Evolutionary conservation across 2,888 invertebrate species (phyloP).

Genomic region (Sinodicranocentrus sp.): DNA sequence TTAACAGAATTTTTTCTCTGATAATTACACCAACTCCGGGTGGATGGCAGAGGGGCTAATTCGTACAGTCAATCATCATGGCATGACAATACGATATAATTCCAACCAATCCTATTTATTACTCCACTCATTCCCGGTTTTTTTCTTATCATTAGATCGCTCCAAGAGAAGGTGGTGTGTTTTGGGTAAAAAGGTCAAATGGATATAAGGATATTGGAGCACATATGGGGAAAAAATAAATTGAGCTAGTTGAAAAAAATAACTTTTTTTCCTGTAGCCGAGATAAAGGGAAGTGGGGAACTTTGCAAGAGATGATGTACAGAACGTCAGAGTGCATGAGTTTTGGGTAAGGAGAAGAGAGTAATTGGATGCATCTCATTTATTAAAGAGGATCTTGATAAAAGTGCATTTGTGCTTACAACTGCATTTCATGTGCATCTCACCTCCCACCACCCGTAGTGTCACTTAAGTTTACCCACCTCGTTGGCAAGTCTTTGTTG

Average conservation of each 20-base stretch:
- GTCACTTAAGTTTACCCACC: background rate
- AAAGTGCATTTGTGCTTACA: background rate
- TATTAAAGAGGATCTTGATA: background rate
- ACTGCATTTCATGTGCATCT: background rate
- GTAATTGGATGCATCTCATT: slow-evolving; percentile 15
- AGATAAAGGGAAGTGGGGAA: no score
- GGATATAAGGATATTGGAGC: background rate
- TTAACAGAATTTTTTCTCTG: slow-evolving; percentile 30
- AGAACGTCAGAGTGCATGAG: no score
- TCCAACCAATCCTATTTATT: slow-evolving; percentile 10
- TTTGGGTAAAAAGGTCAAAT: slow-evolving; percentile 4
- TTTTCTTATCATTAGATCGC: no score
- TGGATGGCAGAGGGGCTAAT: slow-evolving; percentile 1
- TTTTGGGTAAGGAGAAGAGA: no score
- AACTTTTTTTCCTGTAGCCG: no score
- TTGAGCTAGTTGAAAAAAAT: background rate
- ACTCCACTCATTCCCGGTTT: background rate
- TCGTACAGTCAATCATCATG: slow-evolving; percentile 19
- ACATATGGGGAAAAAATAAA: background rate
- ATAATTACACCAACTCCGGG: slow-evolving; percentile 16
- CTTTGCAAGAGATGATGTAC: no score
- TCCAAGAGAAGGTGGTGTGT: no score
- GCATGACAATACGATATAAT: slow-evolving; percentile 9
- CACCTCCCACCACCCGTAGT: background rate
- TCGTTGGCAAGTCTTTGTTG: background rate